These are phyloP conservation scores for Lasioglossum albipes DNA, from an alignment of 1,140 invertebrate species.

Conservation along the genomic window DNA sequence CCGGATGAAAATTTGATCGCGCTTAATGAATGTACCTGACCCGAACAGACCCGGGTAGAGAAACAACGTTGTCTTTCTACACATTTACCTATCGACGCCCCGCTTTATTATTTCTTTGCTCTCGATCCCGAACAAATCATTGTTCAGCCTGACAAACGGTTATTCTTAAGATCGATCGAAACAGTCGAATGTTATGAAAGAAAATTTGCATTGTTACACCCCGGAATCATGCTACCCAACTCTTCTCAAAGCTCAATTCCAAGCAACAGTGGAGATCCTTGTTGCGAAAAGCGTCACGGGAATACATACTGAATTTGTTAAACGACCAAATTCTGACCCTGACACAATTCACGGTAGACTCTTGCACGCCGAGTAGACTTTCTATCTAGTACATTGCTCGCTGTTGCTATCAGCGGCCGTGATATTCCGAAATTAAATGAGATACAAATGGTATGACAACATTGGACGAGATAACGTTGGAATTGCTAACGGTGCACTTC, in stretches of 20 bases:
- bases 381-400: constrained; percentile 17
- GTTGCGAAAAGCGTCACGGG: not conserved
- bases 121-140: no score
- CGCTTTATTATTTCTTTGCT: no score
- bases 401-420: not conserved
- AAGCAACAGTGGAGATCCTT: not conserved
- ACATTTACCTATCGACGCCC: not conserved
- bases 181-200: no score
- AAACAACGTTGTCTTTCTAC: not conserved
- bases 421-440: not conserved
- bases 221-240: no score
- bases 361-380: constrained; percentile 15
- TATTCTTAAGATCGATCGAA: no score
- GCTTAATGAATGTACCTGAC: constrained; percentile 19
- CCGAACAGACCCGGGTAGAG: not conserved
- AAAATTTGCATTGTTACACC: no score
- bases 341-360: constrained; percentile 47
- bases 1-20: constrained; percentile 32
- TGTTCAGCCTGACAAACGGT: no score
- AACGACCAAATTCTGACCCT: constrained; percentile 50
- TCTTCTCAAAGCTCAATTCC: not conserved
- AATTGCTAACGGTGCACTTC: no score
- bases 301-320: constrained; percentile 14
- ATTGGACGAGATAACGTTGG: no score
- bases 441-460: not conserved